These are phyloP conservation scores for Pimpla rufipes DNA, from an alignment of 2,888 invertebrate species.

Conservation along the genomic window DNA sequence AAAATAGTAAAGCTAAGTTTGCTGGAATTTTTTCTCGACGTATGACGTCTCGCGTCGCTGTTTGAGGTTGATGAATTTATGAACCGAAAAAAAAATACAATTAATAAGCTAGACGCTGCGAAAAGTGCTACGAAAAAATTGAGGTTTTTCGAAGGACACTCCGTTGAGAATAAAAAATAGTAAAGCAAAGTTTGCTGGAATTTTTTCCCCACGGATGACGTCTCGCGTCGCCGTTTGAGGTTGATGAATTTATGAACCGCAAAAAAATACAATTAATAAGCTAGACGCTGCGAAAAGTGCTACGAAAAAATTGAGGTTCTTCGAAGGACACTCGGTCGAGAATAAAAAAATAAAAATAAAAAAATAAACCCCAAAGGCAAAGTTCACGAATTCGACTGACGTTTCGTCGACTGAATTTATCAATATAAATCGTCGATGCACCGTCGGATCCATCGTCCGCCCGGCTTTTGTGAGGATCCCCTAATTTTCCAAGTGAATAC, in stretches of 20 bases:
- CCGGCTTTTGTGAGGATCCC: background rate
- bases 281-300: background rate
- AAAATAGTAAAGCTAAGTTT: no score
- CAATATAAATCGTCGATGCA: background rate
- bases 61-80: background rate
- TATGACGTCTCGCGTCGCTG: background rate
- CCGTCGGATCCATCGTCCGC: background rate
- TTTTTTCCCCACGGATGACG: background rate
- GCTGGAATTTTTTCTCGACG: background rate
- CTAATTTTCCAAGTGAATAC: background rate
- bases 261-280: background rate
- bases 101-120: no score
- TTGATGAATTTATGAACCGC: no score
- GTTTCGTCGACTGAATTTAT: background rate
- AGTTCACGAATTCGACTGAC: background rate
- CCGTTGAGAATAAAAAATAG: no score
- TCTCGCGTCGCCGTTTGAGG: background rate
- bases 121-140: background rate
- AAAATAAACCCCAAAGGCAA: no score
- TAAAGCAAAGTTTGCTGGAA: background rate
- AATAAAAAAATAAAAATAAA: no score
- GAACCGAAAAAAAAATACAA: background rate
- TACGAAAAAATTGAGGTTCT: background rate
- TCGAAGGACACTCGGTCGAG: no score
- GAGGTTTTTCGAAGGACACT: no score